Conservation (phyloP, 1,140 invertebrate species). For the Platyscapa corneri region DNA sequence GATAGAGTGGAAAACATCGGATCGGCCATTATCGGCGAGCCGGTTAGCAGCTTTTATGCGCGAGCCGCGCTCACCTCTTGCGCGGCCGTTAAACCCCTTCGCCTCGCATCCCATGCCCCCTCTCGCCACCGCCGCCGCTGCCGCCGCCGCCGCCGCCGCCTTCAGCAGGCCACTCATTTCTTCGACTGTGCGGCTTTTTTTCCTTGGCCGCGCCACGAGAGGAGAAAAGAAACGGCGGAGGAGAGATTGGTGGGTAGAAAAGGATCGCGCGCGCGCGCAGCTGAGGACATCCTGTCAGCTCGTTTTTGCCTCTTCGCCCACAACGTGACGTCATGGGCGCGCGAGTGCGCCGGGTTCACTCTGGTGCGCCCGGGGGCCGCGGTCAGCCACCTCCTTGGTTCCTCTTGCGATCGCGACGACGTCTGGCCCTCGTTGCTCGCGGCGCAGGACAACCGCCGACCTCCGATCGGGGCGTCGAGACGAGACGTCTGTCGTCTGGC, state of each 20-base stretch:
- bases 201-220: neutral
- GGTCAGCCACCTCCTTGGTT: constrained; percentile 28
- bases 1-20: constrained; percentile 2
- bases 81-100: constrained; percentile 23
- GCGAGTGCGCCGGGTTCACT: constrained; percentile 2
- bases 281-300: constrained; percentile 28
- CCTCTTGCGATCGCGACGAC: no score
- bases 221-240: neutral
- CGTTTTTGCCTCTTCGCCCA: constrained; percentile 33
- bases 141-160: neutral
- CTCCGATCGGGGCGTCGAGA: neutral
- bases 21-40: neutral
- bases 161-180: neutral
- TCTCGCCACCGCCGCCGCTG: neutral
- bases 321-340: constrained; percentile 31
- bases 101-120: no score
- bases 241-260: neutral
- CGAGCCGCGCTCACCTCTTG: neutral
- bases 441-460: neutral
- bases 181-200: neutral
- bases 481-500: neutral
- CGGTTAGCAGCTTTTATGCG: neutral
- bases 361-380: neutral
- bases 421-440: neutral
- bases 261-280: neutral